phyloP scores from a whole-genome alignment of 2,888 invertebrate genomes.

The Drosophila vallismaia region DNA sequence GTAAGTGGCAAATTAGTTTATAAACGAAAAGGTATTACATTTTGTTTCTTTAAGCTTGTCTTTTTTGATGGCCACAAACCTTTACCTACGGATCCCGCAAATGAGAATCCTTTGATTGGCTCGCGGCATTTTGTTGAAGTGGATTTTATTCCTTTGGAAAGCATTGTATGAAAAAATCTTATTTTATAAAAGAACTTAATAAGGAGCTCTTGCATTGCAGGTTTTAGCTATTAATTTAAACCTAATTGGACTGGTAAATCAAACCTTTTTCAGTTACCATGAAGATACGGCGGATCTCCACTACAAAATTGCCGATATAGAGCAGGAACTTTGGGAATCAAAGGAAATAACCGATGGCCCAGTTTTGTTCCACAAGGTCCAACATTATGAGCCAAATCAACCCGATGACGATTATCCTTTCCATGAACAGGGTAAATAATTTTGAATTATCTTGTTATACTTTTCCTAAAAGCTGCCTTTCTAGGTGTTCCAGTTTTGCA shows the following conservation, averaged over 20 bases:
- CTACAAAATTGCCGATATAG: conserved; percentile 88
- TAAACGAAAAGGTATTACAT: too few relatives aligned
- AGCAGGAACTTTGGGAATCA: conserved; percentile 86
- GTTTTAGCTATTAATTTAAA: conserved; percentile 86
- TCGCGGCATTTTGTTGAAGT: conserved; percentile 92
- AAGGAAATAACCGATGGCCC: conserved; percentile 85
- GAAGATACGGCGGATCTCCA: conserved; percentile 90
- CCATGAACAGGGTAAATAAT: conserved; percentile 82
- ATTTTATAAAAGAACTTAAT: too few relatives aligned
- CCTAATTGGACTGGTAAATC: conserved; percentile 93
- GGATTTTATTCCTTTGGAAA: conserved; percentile 84
- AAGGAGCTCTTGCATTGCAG: too few relatives aligned
- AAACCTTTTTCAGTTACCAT: conserved; percentile 93
- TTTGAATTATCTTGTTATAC: too few relatives aligned
- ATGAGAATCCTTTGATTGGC: conserved; percentile 95
- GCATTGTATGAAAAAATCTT: conserved; percentile 86
- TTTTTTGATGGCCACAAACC: conserved; percentile 99
- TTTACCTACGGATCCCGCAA: conserved; percentile 90
- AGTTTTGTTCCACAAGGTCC: conserved; percentile 87
- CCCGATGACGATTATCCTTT: conserved; percentile 98
- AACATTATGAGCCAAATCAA: conserved; percentile 87
- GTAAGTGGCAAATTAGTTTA: conserved; percentile 14
- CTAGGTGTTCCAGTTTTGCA: conserved; percentile 88
- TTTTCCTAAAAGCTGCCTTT: background rate
- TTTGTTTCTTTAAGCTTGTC: conserved; percentile 88